Evolutionary conservation across 1,140 invertebrate species (phyloP), one percentile per base, ranked within the genome.

Genomic region (Meloidogyne hapla): DNA sequence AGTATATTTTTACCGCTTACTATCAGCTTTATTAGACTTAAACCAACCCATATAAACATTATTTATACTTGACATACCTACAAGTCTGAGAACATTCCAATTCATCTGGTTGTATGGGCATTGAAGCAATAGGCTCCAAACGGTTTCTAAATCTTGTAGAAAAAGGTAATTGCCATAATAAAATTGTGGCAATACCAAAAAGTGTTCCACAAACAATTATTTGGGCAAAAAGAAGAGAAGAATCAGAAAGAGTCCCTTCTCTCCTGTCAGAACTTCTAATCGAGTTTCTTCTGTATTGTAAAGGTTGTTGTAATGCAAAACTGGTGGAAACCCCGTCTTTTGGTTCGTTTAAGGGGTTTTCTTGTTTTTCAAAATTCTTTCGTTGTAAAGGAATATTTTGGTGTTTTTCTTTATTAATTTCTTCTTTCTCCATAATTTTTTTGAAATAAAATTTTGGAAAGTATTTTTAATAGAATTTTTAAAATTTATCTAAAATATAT

Each of bases 1-100:
- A n/a, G n/a, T n/a, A n/a, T n/a, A n/a, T n/a, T n/a, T n/a, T n/a
- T n/a, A n/a, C n/a, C n/a, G n/a, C n/a, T n/a, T n/a, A n/a, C n/a
- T n/a, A n/a, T n/a, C n/a, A n/a, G n/a, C n/a, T n/a, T n/a, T n/a
- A n/a, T n/a, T n/a, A n/a, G n/a, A n/a, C n/a, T n/a, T n/a, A n/a
- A n/a, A n/a, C n/a, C n/a, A n/a, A n/a, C n/a, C n/a, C n/a, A n/a
- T n/a, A n/a, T n/a, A n/a, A n/a, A n/a, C n/a, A n/a, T n/a, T n/a
- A n/a, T n/a, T n/a, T n/a, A 33, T 33, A 33, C 13, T 18, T 56
- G 13, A 56, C 10, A 21, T 64, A 73, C 71, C 56, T 73, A 45
- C 71, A 73, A 23, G 71, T 73, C 25, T 33, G 23, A 3, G 56
- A 26, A 73, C 71, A 73, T 73, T 73, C 71, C 13, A 64, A 64